phyloP scores from a whole-genome alignment of 2,888 invertebrate genomes.

The Eucriotettix oculatus region DNA sequence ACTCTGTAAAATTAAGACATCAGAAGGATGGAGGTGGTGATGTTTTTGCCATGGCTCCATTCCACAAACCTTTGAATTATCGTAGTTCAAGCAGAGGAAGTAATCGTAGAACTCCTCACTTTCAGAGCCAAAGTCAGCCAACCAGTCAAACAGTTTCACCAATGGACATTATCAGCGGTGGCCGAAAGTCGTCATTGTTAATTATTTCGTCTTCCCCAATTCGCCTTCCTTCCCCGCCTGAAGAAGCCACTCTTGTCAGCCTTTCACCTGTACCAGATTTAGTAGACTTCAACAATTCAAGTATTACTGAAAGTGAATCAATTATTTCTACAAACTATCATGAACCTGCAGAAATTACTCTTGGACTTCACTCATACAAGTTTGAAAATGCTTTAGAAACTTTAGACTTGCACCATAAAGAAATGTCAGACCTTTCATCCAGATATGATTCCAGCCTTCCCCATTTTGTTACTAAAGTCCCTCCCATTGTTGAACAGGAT shows the following conservation, averaged over 20 bases:
- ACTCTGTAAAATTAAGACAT: conserved; percentile 17
- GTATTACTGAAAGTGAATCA: too few species aligned
- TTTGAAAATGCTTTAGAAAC: not conserved
- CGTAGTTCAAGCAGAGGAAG: conserved; percentile 4
- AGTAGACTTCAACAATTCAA: too few species aligned
- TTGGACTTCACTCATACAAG: not conserved
- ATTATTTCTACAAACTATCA: not conserved
- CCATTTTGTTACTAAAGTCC: conserved; percentile 6
- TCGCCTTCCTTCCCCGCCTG: not conserved
- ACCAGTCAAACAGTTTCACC: conserved; percentile 13
- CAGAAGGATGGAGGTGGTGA: conserved; percentile 26
- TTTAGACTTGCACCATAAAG: not conserved
- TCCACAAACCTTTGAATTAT: conserved; percentile 21
- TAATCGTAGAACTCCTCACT: conserved; percentile 1
- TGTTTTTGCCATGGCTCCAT: conserved; percentile 55
- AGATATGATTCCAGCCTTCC: not conserved
- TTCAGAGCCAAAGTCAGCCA: conserved; percentile 10
- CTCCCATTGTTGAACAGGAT: conserved; percentile 9
- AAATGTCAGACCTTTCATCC: not conserved
- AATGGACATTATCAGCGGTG: conserved; percentile 6
- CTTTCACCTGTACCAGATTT: too few species aligned
- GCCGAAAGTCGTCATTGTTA: conserved; percentile 7
- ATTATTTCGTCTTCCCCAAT: conserved; percentile 4
- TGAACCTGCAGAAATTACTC: not conserved
- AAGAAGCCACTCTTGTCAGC: not conserved